Percentiles rank a stretch among this genome's conserved stretches.
These are phyloP conservation scores for Hucho hucho DNA, from an alignment of 2,113 vertebrate genomes.

Conservation along the genomic window DNA sequence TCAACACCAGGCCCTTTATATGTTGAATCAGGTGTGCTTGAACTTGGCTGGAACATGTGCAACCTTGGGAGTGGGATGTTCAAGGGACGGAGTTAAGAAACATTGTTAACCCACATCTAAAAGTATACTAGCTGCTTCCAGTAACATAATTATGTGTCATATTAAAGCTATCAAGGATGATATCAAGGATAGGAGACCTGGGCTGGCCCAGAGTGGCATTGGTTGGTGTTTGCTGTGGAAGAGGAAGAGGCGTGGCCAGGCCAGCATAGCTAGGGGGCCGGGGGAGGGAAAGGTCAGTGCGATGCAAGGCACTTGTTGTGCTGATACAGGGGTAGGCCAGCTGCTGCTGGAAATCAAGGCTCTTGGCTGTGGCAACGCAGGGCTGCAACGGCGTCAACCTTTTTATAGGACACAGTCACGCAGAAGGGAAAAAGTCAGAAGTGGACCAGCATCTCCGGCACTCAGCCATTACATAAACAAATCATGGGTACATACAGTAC, in stretches of 20 bases:
- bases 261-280: conserved; percentile 8
- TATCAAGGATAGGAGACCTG: background rate
- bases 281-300: conserved; percentile 53
- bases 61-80: background rate
- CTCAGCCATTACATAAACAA: conserved; percentile 61
- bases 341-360: conserved; percentile 68
- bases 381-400: conserved; percentile 55
- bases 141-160: background rate
- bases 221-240: conserved; percentile 4
- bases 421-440: conserved; percentile 48
- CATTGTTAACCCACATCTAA: background rate
- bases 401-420: conserved; percentile 72
- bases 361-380: conserved; percentile 34
- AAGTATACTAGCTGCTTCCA: too few relatives aligned
- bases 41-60: too few relatives aligned
- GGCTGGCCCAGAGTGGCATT: background rate
- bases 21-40: too few relatives aligned
- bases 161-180: background rate
- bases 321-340: conserved; percentile 59
- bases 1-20: too few relatives aligned
- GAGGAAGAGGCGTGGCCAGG: conserved; percentile 12
- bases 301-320: conserved; percentile 54
- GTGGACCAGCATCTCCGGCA: conserved; percentile 34
- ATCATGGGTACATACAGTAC: conserved; percentile 1
- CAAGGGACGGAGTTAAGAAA: background rate